phyloP scores from a whole-genome alignment of 2,888 invertebrate species.

The Chymomyza amoena region DNA sequence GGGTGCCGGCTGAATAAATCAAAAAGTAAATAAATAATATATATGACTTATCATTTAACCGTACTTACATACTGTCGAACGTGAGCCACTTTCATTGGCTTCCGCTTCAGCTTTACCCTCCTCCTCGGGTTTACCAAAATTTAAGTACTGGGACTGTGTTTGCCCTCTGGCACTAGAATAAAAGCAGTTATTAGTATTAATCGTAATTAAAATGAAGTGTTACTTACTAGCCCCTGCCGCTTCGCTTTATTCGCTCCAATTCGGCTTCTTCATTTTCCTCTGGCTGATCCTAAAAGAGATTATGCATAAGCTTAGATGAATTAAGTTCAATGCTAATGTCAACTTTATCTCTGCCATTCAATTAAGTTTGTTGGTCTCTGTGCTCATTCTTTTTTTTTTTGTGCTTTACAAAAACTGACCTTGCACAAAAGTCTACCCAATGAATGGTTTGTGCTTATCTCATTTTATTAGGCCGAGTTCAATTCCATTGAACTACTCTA shows the following conservation, averaged over 20 bases:
- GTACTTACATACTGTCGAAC: constrained; percentile 77
- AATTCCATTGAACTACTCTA: constrained; percentile 49
- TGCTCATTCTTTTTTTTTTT: constrained; percentile 7
- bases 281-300: constrained; percentile 19
- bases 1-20: constrained; percentile 83
- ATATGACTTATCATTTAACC: neutral
- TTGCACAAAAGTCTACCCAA: constrained; percentile 45
- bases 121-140: constrained; percentile 82
- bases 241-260: constrained; percentile 69
- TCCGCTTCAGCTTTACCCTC: constrained; percentile 90
- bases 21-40: neutral
- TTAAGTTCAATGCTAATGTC: constrained; percentile 61
- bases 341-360: constrained; percentile 35
- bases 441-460: constrained; percentile 45
- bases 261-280: constrained; percentile 38
- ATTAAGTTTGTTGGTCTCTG: neutral
- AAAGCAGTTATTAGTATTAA: neutral
- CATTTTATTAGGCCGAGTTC: constrained; percentile 43
- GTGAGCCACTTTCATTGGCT: constrained; percentile 81
- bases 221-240: constrained; percentile 76
- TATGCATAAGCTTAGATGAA: neutral
- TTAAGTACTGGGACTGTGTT: constrained; percentile 91
- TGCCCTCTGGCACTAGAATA: constrained; percentile 82
- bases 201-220: neutral
- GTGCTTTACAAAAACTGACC: constrained; percentile 57